A percentile compares a stretch with the other conserved stretches of the same genome.
Evolutionary conservation across 2,888 invertebrate genomes (phyloP).

Genomic region (Plebejus melissa): DNA sequence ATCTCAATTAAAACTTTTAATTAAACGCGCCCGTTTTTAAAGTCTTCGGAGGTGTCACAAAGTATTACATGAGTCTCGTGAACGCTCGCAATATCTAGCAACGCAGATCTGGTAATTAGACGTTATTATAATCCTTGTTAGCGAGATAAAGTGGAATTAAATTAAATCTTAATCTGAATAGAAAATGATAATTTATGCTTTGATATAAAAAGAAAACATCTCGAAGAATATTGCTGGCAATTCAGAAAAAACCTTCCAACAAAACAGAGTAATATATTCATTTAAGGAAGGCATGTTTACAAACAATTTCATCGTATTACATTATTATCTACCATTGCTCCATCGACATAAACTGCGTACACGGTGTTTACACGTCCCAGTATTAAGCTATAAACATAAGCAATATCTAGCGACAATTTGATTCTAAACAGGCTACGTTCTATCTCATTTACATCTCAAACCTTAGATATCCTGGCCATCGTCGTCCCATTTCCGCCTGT

Average conservation of each 20-base stretch:
- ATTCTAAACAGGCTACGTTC: conserved; percentile 31
- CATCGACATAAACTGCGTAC: background rate
- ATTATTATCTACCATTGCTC: background rate
- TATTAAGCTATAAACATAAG: conserved; percentile 21
- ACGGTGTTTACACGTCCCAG: conserved; percentile 1
- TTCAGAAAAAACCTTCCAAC: background rate
- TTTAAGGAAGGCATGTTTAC: conserved; percentile 8
- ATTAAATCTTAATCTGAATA: background rate
- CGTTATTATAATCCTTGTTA: background rate
- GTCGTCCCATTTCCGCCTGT: background rate
- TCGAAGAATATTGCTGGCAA: background rate
- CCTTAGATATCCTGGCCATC: conserved; percentile 28
- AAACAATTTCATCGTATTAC: background rate
- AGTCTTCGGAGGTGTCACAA: conserved; percentile 15
- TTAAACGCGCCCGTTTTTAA: conserved; percentile 13
- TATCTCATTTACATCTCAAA: conserved; percentile 36
- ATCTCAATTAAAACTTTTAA: conserved; percentile 25
- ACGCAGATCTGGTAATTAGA: conserved; percentile 8
- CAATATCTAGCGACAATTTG: conserved; percentile 31
- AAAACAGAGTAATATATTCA: conserved; percentile 8
- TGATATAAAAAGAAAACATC: too few relatives aligned
- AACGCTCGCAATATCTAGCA: background rate
- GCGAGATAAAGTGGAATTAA: background rate
- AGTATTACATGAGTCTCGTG: background rate
- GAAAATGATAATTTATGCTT: too few relatives aligned